Evolutionary conservation across 2,797 vertebrate genomes (phyloP).

Genomic region (Coendou prehensilis): DNA sequence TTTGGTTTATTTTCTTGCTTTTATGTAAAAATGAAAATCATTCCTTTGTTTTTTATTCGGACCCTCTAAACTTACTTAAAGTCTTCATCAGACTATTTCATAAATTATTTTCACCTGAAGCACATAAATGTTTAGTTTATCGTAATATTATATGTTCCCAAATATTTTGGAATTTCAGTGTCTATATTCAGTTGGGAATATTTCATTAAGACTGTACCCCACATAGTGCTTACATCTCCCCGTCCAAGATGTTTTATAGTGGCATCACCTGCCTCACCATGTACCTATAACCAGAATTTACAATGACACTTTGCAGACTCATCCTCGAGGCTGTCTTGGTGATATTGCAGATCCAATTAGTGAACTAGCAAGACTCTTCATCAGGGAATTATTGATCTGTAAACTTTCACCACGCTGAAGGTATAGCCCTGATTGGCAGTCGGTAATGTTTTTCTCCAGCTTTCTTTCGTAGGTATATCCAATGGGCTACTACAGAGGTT

Average conservation of each 20-base stretch:
- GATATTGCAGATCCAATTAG: neutral
- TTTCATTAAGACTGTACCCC: neutral
- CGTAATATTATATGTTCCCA: neutral
- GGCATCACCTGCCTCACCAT: neutral
- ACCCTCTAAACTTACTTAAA: slow-evolving; percentile 9
- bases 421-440: neutral
- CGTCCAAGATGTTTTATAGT: neutral
- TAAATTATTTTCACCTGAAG: slow-evolving; percentile 18
- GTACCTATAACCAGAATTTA: neutral
- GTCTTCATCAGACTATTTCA: slow-evolving; percentile 19
- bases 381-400: neutral
- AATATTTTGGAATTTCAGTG: slow-evolving; percentile 36
- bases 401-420: neutral
- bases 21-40: neutral
- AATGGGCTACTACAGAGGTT: neutral
- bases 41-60: slow-evolving; percentile 7
- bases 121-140: neutral
- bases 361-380: neutral
- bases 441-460: neutral
- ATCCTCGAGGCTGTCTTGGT: neutral
- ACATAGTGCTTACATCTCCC: neutral
- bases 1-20: slow-evolving; percentile 27
- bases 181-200: neutral
- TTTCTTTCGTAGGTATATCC: neutral
- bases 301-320: neutral